Percentiles rank a stretch among this genome's conserved stretches.
These are phyloP conservation scores for Onthophagus taurus DNA, from an alignment of 1,140 invertebrate genomes.

Conservation along the genomic window DNA sequence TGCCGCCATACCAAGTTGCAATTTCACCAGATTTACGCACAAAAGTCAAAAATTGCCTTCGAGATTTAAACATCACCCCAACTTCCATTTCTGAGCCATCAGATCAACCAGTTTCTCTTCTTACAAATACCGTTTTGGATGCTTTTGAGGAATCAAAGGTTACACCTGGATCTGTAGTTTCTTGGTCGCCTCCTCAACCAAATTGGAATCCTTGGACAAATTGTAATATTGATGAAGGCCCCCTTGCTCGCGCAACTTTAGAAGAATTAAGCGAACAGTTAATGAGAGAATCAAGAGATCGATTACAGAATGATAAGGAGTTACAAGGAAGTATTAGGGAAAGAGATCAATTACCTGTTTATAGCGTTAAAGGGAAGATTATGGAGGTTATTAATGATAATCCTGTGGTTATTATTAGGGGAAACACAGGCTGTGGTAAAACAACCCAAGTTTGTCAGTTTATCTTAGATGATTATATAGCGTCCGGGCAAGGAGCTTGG, in stretches of 20 bases:
- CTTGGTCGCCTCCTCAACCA: conserved; percentile 87
- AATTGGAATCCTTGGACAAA: conserved; percentile 97
- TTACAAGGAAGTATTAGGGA: conserved; percentile 58
- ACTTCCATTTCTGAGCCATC: conserved; percentile 21
- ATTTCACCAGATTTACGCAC: conserved; percentile 57
- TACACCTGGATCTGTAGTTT: conserved; percentile 64
- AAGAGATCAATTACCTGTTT: conserved; percentile 68
- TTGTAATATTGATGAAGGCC: conserved; percentile 86
- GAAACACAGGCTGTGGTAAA: conserved; percentile 91
- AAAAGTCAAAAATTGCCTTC: conserved; percentile 55
- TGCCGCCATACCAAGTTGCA: conserved; percentile 71
- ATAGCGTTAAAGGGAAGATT: conserved; percentile 58
- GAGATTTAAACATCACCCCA: conserved; percentile 49
- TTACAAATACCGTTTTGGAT: conserved; percentile 50
- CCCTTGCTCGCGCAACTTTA: conserved; percentile 66
- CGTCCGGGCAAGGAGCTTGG: conserved; percentile 70
- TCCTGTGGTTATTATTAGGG: conserved; percentile 78
- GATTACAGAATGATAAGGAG: conserved; percentile 49
- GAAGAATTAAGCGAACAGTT: conserved; percentile 76
- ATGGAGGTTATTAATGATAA: conserved; percentile 79
- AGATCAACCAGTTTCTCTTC: conserved; percentile 41
- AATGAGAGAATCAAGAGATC: conserved; percentile 49
- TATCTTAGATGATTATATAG: conserved; percentile 89
- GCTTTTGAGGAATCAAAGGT: conserved; percentile 47
- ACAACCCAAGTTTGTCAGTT: conserved; percentile 88